Percentiles rank a stretch among this genome's conserved stretches.
Evolutionary conservation across 2,888 invertebrate genomes (phyloP).

Genomic region (Drosophila nigritarsus): DNA sequence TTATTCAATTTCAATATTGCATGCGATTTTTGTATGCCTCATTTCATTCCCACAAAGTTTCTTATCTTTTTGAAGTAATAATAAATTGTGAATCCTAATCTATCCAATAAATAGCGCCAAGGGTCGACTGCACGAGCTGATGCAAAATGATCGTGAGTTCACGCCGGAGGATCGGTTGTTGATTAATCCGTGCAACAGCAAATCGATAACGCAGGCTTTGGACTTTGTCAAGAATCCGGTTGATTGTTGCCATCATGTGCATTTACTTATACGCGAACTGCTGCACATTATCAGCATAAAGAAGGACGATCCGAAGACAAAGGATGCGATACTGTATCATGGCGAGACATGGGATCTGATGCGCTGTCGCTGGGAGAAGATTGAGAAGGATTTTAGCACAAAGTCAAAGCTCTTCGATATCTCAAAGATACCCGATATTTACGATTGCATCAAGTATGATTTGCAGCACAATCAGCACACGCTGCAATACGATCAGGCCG

Average conservation of each 20-base stretch:
- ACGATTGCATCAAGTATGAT: slow-evolving; percentile 99
- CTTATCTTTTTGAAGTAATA: neutral
- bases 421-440: slow-evolving; percentile 99
- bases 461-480: slow-evolving; percentile 99
- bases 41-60: neutral
- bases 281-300: slow-evolving; percentile 94
- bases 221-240: slow-evolving; percentile 98
- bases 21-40: neutral
- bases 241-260: slow-evolving; percentile 95
- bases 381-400: slow-evolving; percentile 98
- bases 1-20: neutral
- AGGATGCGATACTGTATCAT: slow-evolving; percentile 97
- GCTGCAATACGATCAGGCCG: slow-evolving; percentile 95
- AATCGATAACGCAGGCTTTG: slow-evolving; percentile 95
- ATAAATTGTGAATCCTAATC: neutral
- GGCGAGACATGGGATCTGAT: slow-evolving; percentile 99
- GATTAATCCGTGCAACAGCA: slow-evolving; percentile 96
- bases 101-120: slow-evolving; percentile 90
- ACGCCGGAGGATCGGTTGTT: slow-evolving; percentile 92
- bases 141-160: slow-evolving; percentile 96
- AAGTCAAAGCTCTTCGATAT: slow-evolving; percentile 98
- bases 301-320: slow-evolving; percentile 95
- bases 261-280: slow-evolving; percentile 93
- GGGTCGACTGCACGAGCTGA: slow-evolving; percentile 95
- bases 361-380: slow-evolving; percentile 98